Base-by-base conservation (phyloP, 2,113 vertebrate species). In the Alethe castanea region DNA sequence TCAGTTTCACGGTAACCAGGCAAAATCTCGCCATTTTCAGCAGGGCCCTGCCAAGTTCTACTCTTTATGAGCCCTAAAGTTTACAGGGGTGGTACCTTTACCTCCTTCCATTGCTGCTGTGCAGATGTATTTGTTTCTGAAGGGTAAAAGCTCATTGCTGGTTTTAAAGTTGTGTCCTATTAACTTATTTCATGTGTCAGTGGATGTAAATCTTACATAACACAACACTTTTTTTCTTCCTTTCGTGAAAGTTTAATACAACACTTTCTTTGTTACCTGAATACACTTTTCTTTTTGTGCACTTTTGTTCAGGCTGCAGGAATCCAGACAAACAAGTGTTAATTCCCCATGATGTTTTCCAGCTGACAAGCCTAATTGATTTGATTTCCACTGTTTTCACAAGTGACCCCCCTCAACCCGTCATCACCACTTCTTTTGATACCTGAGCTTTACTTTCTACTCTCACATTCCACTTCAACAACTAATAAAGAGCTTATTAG, bases 321-420 rank as follows among this genome's bases (percentile, higher is more conserved):
- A 97, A 97, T 88, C 72, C 94, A 97, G 92, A 81, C 86, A 96
- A 94, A 92, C 87, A 94, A 95, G 86, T 79, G 65, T 89, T 96
- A 92, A 97, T 91, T 91, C 74, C 94, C 81, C 80, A 89, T 97
- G 92, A 96, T 92, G 86, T 95, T 97, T 97, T 97, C 95, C 87
- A 98, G 95, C 88, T 95, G 97, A 97, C 94, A 84, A 72, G 52
- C 94, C 88, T 97, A 97, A 97, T 96, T 96, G 94, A 97, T 94
- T 96, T 97, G 92, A 96, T 97, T 97, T 97, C 94, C 93, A 94
- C 94, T 95, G 84, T 97, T 97, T 97, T 91, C 97, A 96, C 92
- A 90, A 97, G 92, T 93, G 70, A 82, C 97, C 92, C 94, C 95
- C 91, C 67, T 96, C 90, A 93, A 96, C 92, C 95, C 88, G 6